Base-by-base conservation (phyloP, 2,113 vertebrate species). In the Bubo bubo region DNA sequence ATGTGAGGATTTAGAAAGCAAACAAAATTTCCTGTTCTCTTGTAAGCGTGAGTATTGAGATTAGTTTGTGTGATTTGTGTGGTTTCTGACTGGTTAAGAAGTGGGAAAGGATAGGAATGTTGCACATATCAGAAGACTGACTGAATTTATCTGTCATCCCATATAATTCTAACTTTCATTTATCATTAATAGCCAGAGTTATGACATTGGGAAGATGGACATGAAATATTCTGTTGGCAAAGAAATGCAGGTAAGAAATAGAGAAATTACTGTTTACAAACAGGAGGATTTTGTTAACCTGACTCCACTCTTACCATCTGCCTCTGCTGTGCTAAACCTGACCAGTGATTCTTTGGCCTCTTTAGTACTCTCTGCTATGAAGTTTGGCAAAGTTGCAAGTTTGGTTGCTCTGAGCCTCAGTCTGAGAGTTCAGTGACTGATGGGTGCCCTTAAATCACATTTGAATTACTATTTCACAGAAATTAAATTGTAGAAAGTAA, bases 151-250 rank as follows among this genome's bases (percentile, higher is more conserved):
- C 30, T 86, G n/a, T 63, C 34, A 62, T 60, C 18, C 9, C 55
- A 12, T 92, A 63, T 91, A 70, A 74, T 92, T 84, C 39, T 89
- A 52, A 83, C 66, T 94, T 97, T 68, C 23, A 7, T 68, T 97
- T 97, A 88, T 80, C 68, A 39, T 68, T 92, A 50, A n/a, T 86
- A 99, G 99, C 83, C 98, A 99, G 97, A 99, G 99, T 97, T 99
- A 99, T 75, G 99, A 99, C 64, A 99, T 99, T 91, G 98, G 98
- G 37, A 99, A 98, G 97, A 98, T 97, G 95, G 98, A 98, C 94
- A 37, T 49, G 49, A 97, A 88, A 86, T 98, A 98, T 18, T 98
- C 97, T 72, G 67, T 98, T 95, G 96, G 94, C 63, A 91, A 98
- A 94, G 98, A 99, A 97, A 98, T 98, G 94, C 98, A 98, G 98